These are phyloP conservation scores for Tortricodes alternella DNA, from an alignment of 2,888 invertebrate genomes.

Conservation along the genomic window DNA sequence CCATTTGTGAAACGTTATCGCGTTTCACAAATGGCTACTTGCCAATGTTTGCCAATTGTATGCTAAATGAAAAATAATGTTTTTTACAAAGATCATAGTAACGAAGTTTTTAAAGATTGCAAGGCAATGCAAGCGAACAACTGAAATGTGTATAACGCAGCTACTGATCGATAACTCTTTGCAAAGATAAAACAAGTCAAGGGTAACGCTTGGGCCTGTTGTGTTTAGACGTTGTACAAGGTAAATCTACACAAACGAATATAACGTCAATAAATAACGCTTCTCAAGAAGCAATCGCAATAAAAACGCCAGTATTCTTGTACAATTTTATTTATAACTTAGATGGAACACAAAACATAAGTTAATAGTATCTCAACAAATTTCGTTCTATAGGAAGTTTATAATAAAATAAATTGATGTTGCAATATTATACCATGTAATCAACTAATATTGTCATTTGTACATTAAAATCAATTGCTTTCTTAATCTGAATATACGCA, in stretches of 20 bases:
- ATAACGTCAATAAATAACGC: constrained; percentile 16
- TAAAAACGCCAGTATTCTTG: constrained; percentile 17
- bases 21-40: no score
- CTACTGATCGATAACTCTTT: neutral
- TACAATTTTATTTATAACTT: constrained; percentile 28
- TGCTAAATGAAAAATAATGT: no score
- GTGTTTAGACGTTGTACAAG: constrained; percentile 5
- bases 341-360: constrained; percentile 23
- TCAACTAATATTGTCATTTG: constrained; percentile 26
- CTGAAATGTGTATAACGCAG: neutral
- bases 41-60: no score
- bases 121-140: neutral
- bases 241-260: neutral
- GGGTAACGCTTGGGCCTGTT: neutral
- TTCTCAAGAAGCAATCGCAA: constrained; percentile 5
- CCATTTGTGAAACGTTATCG: no score
- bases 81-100: no score
- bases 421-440: no score
- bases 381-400: constrained; percentile 61
- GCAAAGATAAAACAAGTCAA: constrained; percentile 21
- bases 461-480: constrained; percentile 15
- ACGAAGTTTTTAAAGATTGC: no score
- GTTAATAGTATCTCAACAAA: constrained; percentile 48
- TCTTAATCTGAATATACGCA: neutral
- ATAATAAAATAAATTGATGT: no score